phyloP scores from a whole-genome alignment of 2,113 vertebrate genomes.

The Poeciliopsis prolifica region DNA sequence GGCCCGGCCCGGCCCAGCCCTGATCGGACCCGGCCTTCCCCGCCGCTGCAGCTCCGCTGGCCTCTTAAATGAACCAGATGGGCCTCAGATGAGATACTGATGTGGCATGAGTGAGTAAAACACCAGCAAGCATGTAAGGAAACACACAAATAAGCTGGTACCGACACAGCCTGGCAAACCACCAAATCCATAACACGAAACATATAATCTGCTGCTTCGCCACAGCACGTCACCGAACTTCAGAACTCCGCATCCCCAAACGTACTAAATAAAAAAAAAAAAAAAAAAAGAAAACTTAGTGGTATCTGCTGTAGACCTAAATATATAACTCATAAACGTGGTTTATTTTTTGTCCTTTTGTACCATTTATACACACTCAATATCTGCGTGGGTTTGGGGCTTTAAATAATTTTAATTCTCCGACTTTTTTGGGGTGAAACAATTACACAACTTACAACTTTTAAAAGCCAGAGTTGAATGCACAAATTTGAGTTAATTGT shows the following conservation, averaged over 20 bases:
- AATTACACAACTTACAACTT: neutral
- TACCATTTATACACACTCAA: neutral
- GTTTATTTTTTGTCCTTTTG: neutral
- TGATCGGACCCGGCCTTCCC: constrained; percentile 72
- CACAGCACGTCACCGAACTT: neutral
- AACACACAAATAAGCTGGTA: constrained; percentile 51
- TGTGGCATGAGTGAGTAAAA: constrained; percentile 72
- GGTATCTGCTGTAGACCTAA: neutral
- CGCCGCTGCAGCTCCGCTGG: constrained; percentile 80
- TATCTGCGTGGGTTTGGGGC: neutral
- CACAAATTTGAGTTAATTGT: neutral
- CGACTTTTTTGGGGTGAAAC: neutral
- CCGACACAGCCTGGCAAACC: constrained; percentile 50
- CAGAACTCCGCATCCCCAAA: neutral
- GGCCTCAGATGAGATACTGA: constrained; percentile 84
- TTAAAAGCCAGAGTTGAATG: neutral
- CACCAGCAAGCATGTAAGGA: constrained; percentile 45
- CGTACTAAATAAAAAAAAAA: neutral
- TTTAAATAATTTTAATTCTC: neutral
- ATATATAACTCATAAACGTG: constrained; percentile 10
- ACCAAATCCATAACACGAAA: constrained; percentile 36
- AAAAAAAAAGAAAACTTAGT: constrained; percentile 4
- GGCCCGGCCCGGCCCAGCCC: constrained; percentile 75
- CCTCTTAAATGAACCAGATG: constrained; percentile 87
- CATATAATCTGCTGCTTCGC: constrained; percentile 10